These are phyloP conservation scores for Teleiodes luculella DNA, from an alignment of 2,888 invertebrate genomes.

Conservation along the genomic window DNA sequence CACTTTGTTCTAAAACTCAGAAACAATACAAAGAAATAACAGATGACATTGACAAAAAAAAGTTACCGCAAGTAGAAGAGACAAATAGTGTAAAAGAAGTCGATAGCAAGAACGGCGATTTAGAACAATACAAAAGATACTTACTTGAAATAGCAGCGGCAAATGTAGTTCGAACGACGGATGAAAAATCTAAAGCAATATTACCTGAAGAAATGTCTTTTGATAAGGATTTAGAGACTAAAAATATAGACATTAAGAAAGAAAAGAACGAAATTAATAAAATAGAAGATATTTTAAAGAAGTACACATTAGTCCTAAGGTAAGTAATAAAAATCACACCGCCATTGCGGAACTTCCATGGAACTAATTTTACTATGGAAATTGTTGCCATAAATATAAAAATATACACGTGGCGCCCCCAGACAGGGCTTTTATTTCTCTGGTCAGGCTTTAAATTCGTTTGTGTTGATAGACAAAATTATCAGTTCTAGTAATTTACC, in stretches of 20 bases:
- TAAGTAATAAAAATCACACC: too few relatives aligned
- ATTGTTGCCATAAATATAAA: too few relatives aligned
- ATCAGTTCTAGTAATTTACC: too few relatives aligned
- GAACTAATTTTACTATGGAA: too few relatives aligned
- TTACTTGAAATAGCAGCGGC: slow-evolving; percentile 7
- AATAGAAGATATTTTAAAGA: slow-evolving; percentile 46
- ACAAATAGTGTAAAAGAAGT: not conserved
- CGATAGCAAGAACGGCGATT: not conserved
- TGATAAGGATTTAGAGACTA: not conserved
- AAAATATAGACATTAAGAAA: not conserved
- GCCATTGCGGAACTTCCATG: too few relatives aligned
- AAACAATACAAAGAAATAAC: not conserved
- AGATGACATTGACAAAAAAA: not conserved
- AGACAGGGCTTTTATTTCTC: too few relatives aligned
- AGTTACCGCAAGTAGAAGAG: not conserved
- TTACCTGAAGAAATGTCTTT: not conserved
- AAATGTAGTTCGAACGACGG: not conserved
- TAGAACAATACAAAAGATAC: slow-evolving; percentile 5
- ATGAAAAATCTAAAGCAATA: not conserved
- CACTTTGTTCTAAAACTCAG: too few relatives aligned
- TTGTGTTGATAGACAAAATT: too few relatives aligned
- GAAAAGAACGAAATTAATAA: not conserved
- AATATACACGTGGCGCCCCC: too few relatives aligned
- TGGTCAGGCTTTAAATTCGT: too few relatives aligned
- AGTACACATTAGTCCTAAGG: slow-evolving; percentile 48